Conservation (phyloP, 2,797 vertebrate genomes). For the Typhlichthys eigenmanni region DNA sequence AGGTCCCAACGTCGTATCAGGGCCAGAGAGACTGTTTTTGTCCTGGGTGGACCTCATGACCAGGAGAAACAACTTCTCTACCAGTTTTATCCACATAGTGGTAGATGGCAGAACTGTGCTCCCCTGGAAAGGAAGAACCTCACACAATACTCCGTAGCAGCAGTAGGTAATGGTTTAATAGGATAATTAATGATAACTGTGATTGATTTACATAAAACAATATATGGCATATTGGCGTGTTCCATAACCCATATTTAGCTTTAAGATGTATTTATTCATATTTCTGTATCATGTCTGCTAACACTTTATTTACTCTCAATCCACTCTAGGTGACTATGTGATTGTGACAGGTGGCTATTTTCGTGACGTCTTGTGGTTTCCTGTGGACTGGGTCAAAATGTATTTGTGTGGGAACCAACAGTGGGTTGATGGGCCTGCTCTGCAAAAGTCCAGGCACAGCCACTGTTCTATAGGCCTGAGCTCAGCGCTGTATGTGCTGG, state of each 20-base stretch:
- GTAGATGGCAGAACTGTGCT: slow-evolving; percentile 82
- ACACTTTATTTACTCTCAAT: slow-evolving; percentile 7
- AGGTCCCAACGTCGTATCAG: slow-evolving; percentile 61
- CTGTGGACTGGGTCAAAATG: slow-evolving; percentile 86
- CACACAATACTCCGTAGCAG: slow-evolving; percentile 86
- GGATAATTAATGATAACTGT: not conserved
- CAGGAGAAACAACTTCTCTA: slow-evolving; percentile 82
- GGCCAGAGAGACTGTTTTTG: slow-evolving; percentile 80
- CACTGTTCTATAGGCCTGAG: slow-evolving; percentile 84
- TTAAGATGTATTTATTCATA: not conserved
- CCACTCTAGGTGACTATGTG: slow-evolving; percentile 78
- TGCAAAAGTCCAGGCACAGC: slow-evolving; percentile 85
- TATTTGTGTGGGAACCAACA: slow-evolving; percentile 77
- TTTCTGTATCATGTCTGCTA: not conserved
- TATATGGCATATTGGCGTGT: not conserved
- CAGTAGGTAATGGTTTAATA: slow-evolving; percentile 82
- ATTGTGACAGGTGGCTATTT: slow-evolving; percentile 89
- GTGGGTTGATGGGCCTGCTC: slow-evolving; percentile 84
- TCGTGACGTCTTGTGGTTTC: slow-evolving; percentile 87
- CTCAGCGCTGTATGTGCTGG: slow-evolving; percentile 80
- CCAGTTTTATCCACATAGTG: slow-evolving; percentile 81
- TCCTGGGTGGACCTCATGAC: slow-evolving; percentile 87
- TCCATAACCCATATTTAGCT: not conserved
- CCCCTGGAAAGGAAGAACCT: slow-evolving; percentile 86
- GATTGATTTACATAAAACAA: not conserved